Base-by-base conservation (phyloP, 2,888 invertebrate species). In the Erynnis tages region DNA sequence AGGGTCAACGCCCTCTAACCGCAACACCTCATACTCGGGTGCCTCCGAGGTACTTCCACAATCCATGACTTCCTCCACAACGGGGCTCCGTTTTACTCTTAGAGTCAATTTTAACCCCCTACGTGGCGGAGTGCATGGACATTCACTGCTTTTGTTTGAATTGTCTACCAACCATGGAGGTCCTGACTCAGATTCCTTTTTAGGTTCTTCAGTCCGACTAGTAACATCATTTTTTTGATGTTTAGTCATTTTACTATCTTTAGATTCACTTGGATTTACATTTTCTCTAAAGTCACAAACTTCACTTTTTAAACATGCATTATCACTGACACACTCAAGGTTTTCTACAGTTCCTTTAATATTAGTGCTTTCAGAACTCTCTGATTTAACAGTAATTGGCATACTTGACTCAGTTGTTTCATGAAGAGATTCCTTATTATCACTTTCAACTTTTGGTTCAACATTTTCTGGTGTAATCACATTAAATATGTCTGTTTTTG, bases 31-130 rank as follows among this genome's bases (percentile, higher is more conserved):
- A 76, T 96, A 96, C 71, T 96, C 96, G 0, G 94, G 94, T 66
- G 93, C 93, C 67, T 92, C 93, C 11, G 93, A 93, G 19, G 94
- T 93, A n/a, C 94, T 94, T 52, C 86, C 82, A 66, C 84, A 85
- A 73, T 96, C 95, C 69, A 95, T 93, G 1, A 95, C 93, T 69
- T 97, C 96, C 69, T 97, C 96, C 40, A 96, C 83, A 48, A 95
- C 93, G 1, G 96, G 96, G 59, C 96, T 96, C 21, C 96, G 92
- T 76, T 97, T 97, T 91, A 97, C 95, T 3, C 96, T 92, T 54
- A 97, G 80, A 4, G 96, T 96, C 56, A 97, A 77, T 72, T 96
- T 96, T 45, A 96, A 77, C 3, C 94, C 91, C 44, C 92, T 85
- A 4, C 91, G 80, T 40, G 92, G 92, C 10, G 92, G 92, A 11